Evolutionary conservation across 2,797 vertebrate genomes (phyloP).

Genomic region (Trachops cirrhosus): DNA sequence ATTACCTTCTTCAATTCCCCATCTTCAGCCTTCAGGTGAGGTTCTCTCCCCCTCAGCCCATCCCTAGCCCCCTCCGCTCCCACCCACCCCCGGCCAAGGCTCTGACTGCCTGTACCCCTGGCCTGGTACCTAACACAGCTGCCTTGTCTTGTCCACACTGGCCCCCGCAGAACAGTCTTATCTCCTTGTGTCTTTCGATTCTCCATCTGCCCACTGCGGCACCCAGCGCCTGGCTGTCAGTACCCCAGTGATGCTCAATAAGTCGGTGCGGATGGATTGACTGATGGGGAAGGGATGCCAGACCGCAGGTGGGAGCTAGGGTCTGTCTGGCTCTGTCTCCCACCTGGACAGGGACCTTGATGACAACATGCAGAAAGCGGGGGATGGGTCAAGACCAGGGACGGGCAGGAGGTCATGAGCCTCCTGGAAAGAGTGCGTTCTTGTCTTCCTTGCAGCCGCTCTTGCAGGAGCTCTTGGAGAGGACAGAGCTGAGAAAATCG

Average conservation of each 20-base stretch:
- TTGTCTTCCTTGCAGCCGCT: background rate
- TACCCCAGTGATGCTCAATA: constrained; percentile 4
- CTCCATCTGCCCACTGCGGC: background rate
- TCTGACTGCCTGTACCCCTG: background rate
- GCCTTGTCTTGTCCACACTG: background rate
- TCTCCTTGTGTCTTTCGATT: background rate
- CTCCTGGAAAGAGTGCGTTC: background rate
- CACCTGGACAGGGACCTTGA: background rate
- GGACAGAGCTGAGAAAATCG: background rate
- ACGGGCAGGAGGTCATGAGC: background rate
- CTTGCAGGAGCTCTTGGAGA: background rate
- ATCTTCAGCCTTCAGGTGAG: background rate
- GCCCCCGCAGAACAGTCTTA: background rate
- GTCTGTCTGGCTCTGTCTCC: constrained; percentile 34
- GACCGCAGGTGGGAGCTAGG: constrained; percentile 50
- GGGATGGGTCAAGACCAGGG: background rate
- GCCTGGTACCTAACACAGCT: background rate
- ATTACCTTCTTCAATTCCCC: background rate
- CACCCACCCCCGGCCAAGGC: background rate
- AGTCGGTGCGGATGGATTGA: constrained; percentile 65
- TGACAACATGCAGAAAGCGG: background rate
- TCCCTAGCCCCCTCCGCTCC: background rate
- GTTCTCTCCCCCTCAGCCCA: background rate
- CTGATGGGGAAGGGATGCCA: constrained; percentile 24
- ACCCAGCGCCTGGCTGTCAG: constrained; percentile 19